A percentile compares a stretch with the other conserved stretches of the same genome.
Conservation (phyloP, 2,888 invertebrate species). For the Folsomia candida region DNA sequence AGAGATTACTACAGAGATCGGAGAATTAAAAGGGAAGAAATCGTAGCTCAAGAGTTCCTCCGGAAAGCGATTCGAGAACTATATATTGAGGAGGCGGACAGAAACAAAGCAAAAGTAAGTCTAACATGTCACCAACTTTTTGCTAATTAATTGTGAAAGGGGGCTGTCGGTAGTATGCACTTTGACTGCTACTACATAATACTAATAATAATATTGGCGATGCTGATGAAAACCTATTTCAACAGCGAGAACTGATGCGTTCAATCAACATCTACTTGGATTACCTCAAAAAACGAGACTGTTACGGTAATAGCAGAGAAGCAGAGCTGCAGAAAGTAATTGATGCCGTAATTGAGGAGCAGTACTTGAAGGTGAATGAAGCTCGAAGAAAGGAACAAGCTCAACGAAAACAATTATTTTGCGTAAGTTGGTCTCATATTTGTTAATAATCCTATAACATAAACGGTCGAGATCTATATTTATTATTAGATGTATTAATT, state of each 20-base stretch:
- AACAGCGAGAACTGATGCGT: constrained; percentile 32
- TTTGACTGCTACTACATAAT: too few species aligned
- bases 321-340: constrained; percentile 42
- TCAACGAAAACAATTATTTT: constrained; percentile 42
- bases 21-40: constrained; percentile 44
- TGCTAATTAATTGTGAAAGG: too few species aligned
- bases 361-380: constrained; percentile 42
- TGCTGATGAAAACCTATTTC: neutral
- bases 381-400: constrained; percentile 37
- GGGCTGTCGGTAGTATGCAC: too few species aligned
- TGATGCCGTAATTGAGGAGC: constrained; percentile 47
- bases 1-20: constrained; percentile 43
- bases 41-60: constrained; percentile 45
- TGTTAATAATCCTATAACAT: too few species aligned
- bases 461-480: too few species aligned
- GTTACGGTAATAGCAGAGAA: constrained; percentile 38
- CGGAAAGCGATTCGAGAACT: constrained; percentile 41
- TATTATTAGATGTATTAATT: too few species aligned
- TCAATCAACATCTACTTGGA: constrained; percentile 46
- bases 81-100: constrained; percentile 36
- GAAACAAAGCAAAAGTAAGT: constrained; percentile 37
- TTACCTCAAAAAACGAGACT: constrained; percentile 43
- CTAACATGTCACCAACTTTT: neutral
- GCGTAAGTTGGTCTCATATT: constrained; percentile 30
- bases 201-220: neutral